Evolutionary conservation across 2,797 vertebrate genomes (phyloP), one percentile per base, ranked within the genome.

Genomic region (Pipistrellus nathusii): DNA sequence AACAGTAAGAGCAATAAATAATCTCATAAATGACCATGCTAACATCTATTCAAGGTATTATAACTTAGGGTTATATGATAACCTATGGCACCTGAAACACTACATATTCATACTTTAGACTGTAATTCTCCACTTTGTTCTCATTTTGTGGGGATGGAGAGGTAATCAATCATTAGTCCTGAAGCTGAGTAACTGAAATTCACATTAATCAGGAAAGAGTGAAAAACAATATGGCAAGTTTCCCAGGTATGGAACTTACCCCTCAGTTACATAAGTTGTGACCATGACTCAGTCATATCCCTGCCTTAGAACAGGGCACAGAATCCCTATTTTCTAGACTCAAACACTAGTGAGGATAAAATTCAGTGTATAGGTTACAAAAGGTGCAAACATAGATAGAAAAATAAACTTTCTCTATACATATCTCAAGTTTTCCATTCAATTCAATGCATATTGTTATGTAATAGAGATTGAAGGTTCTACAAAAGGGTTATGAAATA

Each of bases 381-480:
- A 84, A 80, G 62, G 75, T 81, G 87, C 25, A 90, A 18, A 66
- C 51, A 78, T 6, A 46, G 72, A 57, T 11, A 48, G 88, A 91
- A 69, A 93, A 85, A n/a, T 9, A 44, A 87, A 32, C 6, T 41
- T 86, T 90, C 48, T 85, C 23, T 77, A 85, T 71, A 82, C 30
- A 20, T 4, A 41, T 2, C 15, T 41, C 35, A 57, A 5, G 15
- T 9, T 75, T 83, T 69, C 66, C 66, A 86, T 66, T 88, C 76
- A 89, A 93, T 86, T 7, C 66, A 66, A 88, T 46, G 66, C 25
- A 62, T 69, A 84, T 1, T 92, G 18, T 73, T 92, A 86, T 32
- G 53, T 95, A 93, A 94, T 0, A 91, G 32, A 89, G 32, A 14
- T 62, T 59, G 66, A 93, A 92, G 72, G 44, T 76, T 86, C 55